A percentile compares a stretch with the other conserved stretches of the same genome.
Evolutionary conservation across 1,140 invertebrate species (phyloP).

Genomic region (Charaxes varanes): DNA sequence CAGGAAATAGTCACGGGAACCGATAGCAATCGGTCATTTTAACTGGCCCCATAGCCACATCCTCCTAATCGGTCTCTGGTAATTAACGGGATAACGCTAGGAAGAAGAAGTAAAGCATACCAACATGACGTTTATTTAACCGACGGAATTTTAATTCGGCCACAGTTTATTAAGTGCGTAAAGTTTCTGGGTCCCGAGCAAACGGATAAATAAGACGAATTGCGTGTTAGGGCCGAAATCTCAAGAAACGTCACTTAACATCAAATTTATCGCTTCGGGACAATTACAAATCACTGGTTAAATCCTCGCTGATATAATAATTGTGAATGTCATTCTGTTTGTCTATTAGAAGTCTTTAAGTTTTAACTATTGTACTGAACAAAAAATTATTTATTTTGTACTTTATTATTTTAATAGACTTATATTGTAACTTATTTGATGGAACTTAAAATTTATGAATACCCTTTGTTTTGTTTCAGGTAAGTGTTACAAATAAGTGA

Average conservation of each 20-base stretch:
- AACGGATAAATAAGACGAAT: constrained; percentile 64
- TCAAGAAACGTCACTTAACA: constrained; percentile 25
- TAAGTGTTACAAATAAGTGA: constrained; percentile 18
- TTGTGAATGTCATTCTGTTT: too few relatives aligned
- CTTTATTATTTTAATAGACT: constrained; percentile 11
- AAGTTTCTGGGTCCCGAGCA: constrained; percentile 55
- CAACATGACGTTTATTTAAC: constrained; percentile 60
- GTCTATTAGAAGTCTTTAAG: too few relatives aligned
- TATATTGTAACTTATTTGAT: too few relatives aligned
- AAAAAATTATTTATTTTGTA: neutral
- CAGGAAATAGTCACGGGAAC: too few relatives aligned
- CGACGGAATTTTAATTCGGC: constrained; percentile 67
- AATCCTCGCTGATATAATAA: too few relatives aligned
- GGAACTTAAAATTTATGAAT: constrained; percentile 10
- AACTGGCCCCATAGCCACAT: too few relatives aligned
- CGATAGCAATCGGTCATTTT: too few relatives aligned
- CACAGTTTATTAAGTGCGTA: constrained; percentile 67
- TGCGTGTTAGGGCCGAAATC: constrained; percentile 47
- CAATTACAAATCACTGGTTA: too few relatives aligned
- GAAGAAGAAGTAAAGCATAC: constrained; percentile 56
- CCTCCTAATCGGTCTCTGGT: too few relatives aligned
- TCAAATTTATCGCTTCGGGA: neutral
- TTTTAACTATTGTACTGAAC: too few relatives aligned
- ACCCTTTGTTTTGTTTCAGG: constrained; percentile 27
- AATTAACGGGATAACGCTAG: constrained; percentile 51